Conservation (phyloP, 2,888 invertebrate species). For the Pristionchus maxplancki region DNA sequence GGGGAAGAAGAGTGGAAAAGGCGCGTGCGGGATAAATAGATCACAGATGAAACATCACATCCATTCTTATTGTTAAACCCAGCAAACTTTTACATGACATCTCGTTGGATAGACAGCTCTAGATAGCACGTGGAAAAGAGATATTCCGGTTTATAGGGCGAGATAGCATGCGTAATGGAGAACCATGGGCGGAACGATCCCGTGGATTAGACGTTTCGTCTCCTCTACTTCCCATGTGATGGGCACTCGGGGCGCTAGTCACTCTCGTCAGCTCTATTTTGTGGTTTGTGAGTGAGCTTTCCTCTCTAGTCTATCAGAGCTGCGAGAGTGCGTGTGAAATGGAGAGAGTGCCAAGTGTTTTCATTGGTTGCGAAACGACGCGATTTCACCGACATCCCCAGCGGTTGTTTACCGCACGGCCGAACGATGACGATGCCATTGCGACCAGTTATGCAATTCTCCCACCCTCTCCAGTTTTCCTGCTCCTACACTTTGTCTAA, state of each 20-base stretch:
- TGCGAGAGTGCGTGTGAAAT: not conserved
- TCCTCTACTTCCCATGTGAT: not conserved
- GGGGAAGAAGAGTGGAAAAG: not conserved
- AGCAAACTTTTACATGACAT: too few relatives aligned
- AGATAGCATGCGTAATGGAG: too few relatives aligned
- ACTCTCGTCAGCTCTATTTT: not conserved
- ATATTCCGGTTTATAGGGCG: not conserved
- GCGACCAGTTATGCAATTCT: not conserved
- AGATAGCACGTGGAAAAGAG: not conserved
- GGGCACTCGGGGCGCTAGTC: not conserved
- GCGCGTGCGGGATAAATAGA: not conserved
- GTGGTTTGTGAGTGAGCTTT: conserved; percentile 42
- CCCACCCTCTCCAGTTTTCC: not conserved
- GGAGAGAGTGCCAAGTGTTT: not conserved
- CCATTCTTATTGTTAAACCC: too few relatives aligned
- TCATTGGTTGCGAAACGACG: not conserved
- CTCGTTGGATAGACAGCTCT: not conserved
- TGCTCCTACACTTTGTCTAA: too few relatives aligned
- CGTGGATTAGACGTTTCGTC: not conserved
- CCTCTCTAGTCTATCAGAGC: not conserved
- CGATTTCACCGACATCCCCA: not conserved
- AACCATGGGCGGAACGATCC: too few relatives aligned
- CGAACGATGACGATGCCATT: conserved; percentile 4
- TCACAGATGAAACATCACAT: not conserved
- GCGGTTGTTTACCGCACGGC: conserved; percentile 3